phyloP scores from a whole-genome alignment of 2,113 vertebrate genomes.

The Dasyprocta punctata region DNA sequence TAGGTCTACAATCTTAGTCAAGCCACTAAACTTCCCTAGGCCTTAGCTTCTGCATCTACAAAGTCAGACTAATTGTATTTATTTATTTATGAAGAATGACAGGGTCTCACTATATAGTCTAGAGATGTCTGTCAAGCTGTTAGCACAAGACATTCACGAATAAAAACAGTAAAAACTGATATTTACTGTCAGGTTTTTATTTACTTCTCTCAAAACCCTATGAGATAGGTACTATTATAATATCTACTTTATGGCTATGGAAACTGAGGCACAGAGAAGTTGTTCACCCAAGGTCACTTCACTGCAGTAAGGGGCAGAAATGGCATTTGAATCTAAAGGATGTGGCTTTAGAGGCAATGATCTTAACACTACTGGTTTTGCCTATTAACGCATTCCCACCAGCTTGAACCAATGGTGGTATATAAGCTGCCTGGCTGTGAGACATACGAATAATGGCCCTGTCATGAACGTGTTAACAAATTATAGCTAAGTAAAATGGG shows the following conservation, averaged over 20 bases:
- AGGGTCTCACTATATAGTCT: background rate
- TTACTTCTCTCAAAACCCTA: background rate
- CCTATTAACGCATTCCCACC: background rate
- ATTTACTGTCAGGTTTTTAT: background rate
- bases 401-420: background rate
- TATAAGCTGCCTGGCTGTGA: background rate
- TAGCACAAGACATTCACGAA: background rate
- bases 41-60: background rate
- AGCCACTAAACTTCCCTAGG: background rate
- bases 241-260: background rate
- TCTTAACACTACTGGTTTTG: background rate
- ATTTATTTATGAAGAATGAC: background rate
- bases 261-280: slow-evolving; percentile 25
- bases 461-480: background rate
- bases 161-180: background rate
- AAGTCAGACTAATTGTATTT: slow-evolving; percentile 8
- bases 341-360: background rate
- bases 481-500: background rate
- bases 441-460: background rate
- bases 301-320: background rate
- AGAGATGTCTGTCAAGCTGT: slow-evolving; percentile 1
- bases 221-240: background rate
- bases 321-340: background rate
- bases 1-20: background rate
- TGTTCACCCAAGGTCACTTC: background rate